phyloP scores from a whole-genome alignment of 35 echinoderm and acorn worm genomes.

The Lytechinus pictus region DNA sequence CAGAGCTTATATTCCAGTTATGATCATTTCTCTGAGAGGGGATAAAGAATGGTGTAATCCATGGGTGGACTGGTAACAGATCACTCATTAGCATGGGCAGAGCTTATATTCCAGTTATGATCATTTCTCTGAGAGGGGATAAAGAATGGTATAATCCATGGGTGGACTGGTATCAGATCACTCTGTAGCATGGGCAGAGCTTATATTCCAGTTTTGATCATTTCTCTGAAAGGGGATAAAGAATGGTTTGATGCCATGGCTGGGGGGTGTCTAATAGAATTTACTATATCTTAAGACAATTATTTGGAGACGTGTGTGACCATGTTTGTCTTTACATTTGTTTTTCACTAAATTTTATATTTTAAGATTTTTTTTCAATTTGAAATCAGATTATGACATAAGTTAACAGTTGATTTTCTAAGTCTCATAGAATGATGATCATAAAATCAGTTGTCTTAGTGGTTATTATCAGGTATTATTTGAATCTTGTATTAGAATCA shows the following conservation, averaged over 20 bases:
- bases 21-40: too few species aligned
- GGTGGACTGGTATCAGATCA: conserved; percentile 68
- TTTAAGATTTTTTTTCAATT: not conserved
- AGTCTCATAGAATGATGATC: not conserved
- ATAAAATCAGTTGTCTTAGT: not conserved
- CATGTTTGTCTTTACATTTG: not conserved
- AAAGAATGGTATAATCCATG: not conserved
- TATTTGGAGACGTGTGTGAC: not conserved
- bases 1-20: too few species aligned
- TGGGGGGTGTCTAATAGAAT: conserved; percentile 56
- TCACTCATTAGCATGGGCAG: conserved; percentile 69
- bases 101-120: conserved; percentile 58
- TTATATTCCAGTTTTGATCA: conserved; percentile 52
- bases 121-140: not conserved
- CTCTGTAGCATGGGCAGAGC: conserved; percentile 66
- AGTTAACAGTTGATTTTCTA: not conserved
- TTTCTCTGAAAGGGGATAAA: too few species aligned
- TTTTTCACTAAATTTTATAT: not conserved
- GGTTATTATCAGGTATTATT: not conserved
- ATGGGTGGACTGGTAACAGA: conserved; percentile 64
- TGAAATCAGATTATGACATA: not conserved
- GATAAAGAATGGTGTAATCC: too few species aligned
- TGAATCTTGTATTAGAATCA: not conserved
- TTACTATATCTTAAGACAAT: too few species aligned
- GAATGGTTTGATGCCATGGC: conserved; percentile 12